Base-by-base conservation (phyloP, 92 coral and sea anemone genomes). In the Phenganax subtilis region DNA sequence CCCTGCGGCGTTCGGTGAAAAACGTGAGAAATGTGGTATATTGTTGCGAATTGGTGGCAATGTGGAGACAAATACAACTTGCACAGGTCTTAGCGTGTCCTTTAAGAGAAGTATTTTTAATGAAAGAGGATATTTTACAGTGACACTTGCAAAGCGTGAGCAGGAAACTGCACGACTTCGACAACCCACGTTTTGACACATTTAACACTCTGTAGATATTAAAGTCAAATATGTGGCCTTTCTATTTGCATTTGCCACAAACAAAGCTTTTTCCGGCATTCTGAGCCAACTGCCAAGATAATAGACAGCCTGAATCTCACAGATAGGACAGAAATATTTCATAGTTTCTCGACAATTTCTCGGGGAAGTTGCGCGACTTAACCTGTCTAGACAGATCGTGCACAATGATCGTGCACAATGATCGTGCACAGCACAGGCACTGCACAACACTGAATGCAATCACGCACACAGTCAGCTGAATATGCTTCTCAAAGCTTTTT, bases 161-260 rank as follows among this genome's bases (percentile, higher is more conserved):
- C 82, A 77, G 82, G 82, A 79, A 79, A 69, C 55, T 47, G 69
- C 55, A n/a, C 25, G 55, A 79, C 54, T 72, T 79, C 65, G 83
- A 79, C 83, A 79, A 73, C 83, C 83, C 66, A 79, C 83, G 74
- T 79, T 69, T 79, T 79, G 72, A 79, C 74, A 64, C 83, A 79
- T 79, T 79, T 79, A 63, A 61, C 83, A 63, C 74, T 79, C 55
- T 54, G 53, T 68, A 63, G 83, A 79, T 79, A 79, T 79, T 62
- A 79, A 79, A 63, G 63, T 73, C 83, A 79, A 79, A 79, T 79
- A 79, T 79, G 83, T 53, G 74, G 74, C 53, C 59, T 31, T 79
- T 79, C 83, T 79, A 79, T 79, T 79, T 79, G 83, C 83, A 79
- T 79, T 79, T 47, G 83, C 73, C 75, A 79, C 83, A 79, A 79